These are phyloP conservation scores for Hermaeophaga mercurialis DNA, from an alignment of 2,888 invertebrate species.

Conservation along the genomic window DNA sequence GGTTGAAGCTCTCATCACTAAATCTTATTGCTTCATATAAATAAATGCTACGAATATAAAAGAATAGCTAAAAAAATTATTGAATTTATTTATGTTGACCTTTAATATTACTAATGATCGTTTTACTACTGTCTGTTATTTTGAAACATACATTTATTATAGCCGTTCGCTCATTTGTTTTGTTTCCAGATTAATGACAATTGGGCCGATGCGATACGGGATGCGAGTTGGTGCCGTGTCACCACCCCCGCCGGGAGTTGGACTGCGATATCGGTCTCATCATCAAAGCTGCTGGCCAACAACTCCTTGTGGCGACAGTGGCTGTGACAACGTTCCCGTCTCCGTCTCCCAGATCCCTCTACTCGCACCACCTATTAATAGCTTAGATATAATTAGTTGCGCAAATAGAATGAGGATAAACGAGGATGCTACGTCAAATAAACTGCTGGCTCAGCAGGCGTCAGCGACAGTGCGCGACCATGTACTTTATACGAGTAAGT, in stretches of 20 bases:
- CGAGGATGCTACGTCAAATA: constrained; percentile 55
- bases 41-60: no score
- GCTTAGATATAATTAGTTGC: constrained; percentile 58
- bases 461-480: constrained; percentile 52
- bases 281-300: constrained; percentile 52
- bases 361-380: constrained; percentile 56
- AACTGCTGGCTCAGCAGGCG: constrained; percentile 49
- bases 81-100: no score
- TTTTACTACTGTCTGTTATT: not conserved
- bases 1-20: no score
- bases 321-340: constrained; percentile 58
- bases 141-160: no score
- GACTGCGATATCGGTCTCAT: constrained; percentile 61
- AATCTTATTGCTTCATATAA: no score
- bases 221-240: constrained; percentile 67
- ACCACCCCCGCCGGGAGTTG: constrained; percentile 57
- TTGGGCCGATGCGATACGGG: constrained; percentile 74
- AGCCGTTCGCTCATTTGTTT: not conserved
- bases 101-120: no score
- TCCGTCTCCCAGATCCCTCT: constrained; percentile 56
- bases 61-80: no score
- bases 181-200: constrained; percentile 48
- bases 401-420: constrained; percentile 57
- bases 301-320: constrained; percentile 59
- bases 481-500: constrained; percentile 52